A percentile compares a stretch with the other conserved stretches of the same genome.
Conservation (phyloP, 2,113 vertebrate genomes). For the Cacatua alba region DNA sequence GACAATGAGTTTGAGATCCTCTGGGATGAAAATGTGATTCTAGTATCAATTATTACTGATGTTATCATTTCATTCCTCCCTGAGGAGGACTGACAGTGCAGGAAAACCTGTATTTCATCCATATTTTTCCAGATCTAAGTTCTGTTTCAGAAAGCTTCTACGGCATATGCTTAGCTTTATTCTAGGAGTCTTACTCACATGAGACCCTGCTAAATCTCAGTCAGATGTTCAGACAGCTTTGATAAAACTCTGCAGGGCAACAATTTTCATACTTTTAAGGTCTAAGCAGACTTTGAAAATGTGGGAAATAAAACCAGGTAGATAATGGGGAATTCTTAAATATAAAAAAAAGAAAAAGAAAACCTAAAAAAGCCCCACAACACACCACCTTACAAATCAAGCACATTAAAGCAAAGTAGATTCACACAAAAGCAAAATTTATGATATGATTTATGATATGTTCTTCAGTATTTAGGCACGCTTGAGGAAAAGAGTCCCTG, state of each 20-base stretch:
- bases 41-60: slow-evolving; percentile 7
- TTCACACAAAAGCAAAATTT: neutral
- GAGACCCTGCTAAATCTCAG: neutral
- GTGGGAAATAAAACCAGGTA: neutral
- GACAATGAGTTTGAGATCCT: neutral
- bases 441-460: accelerated
- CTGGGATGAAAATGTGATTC: slow-evolving; percentile 15
- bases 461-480: neutral
- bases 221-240: neutral
- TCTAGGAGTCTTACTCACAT: neutral
- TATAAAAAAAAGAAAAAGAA: neutral
- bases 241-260: neutral
- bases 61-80: neutral
- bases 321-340: neutral
- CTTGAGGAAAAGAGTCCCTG: neutral
- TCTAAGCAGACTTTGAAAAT: neutral
- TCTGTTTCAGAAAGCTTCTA: neutral
- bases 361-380: neutral
- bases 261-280: neutral
- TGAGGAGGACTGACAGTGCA: neutral
- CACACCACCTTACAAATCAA: neutral
- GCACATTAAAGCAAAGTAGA: neutral
- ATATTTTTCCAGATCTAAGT: neutral
- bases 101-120: neutral
- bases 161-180: neutral